Conservation (phyloP, 2,113 vertebrate species). For the Nerophis ophidion region DNA sequence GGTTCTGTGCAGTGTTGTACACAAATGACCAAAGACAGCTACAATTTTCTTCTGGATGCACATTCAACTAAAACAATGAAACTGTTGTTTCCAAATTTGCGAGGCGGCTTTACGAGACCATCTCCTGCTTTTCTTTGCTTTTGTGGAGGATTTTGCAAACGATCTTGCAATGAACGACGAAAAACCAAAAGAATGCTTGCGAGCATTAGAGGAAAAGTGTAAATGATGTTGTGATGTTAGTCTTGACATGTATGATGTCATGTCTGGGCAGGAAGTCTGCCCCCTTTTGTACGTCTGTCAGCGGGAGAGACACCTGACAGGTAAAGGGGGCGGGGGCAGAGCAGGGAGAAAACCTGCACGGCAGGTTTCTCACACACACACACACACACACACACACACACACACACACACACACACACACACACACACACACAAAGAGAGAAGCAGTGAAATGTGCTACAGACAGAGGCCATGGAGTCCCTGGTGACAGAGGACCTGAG, state of each 20-base stretch:
- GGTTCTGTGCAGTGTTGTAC: too few relatives aligned
- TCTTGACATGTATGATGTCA: not conserved
- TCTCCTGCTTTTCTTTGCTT: too few relatives aligned
- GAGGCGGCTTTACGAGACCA: too few relatives aligned
- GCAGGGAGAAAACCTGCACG: constrained; percentile 56
- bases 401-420: constrained; percentile 3
- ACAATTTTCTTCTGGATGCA: too few relatives aligned
- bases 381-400: constrained; percentile 15
- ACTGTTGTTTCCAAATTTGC: too few relatives aligned
- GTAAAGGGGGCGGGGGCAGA: constrained; percentile 24
- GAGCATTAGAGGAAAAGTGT: too few relatives aligned
- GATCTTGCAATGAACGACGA: too few relatives aligned
- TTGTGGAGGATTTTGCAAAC: too few relatives aligned
- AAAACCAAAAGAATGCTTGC: too few relatives aligned
- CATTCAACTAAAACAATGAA: too few relatives aligned
- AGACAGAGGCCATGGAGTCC: constrained; percentile 43
- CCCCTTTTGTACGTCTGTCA: constrained; percentile 22
- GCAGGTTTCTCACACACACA: constrained; percentile 58
- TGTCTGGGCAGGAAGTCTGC: constrained; percentile 12
- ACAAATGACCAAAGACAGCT: too few relatives aligned
- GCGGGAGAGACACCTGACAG: constrained; percentile 24
- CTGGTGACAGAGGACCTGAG: constrained; percentile 38
- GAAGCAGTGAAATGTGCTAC: constrained; percentile 45
- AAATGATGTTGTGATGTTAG: too few relatives aligned
- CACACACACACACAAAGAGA: constrained; percentile 1